Conservation (phyloP, 2,888 invertebrate species). For the Tetragonisca angustula region DNA sequence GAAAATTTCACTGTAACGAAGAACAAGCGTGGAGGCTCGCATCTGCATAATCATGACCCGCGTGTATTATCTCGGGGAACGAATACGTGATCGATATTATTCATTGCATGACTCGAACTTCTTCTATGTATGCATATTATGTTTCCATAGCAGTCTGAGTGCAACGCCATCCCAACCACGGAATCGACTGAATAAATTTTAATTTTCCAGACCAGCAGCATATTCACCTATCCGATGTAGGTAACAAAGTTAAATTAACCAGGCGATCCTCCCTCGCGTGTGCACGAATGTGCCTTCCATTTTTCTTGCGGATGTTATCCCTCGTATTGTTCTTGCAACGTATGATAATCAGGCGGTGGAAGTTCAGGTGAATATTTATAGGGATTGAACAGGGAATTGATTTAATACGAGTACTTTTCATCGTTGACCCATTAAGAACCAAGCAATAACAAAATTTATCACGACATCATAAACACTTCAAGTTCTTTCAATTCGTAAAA, state of each 20-base stretch:
- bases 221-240: conserved; percentile 26
- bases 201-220: conserved; percentile 41
- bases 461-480: too few species aligned
- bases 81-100: conserved; percentile 24
- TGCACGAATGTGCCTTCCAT: background rate
- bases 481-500: too few species aligned
- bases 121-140: conserved; percentile 13
- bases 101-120: conserved; percentile 30
- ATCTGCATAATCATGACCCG: background rate
- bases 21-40: too few species aligned
- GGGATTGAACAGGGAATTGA: too few species aligned
- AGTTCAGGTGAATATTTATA: too few species aligned
- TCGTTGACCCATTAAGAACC: too few species aligned
- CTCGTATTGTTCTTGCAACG: too few species aligned
- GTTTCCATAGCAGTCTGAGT: conserved; percentile 4
- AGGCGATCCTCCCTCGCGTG: background rate
- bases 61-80: conserved; percentile 17
- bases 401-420: too few species aligned
- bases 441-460: too few species aligned
- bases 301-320: too few species aligned
- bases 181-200: conserved; percentile 50
- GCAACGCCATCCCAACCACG: conserved; percentile 1
- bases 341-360: too few species aligned
- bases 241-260: conserved; percentile 48
- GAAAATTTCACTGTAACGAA: too few species aligned